Percentiles rank a stretch among this genome's conserved stretches.
Conservation (phyloP, 2,888 invertebrate species). For the Acanthosepion esculentum region DNA sequence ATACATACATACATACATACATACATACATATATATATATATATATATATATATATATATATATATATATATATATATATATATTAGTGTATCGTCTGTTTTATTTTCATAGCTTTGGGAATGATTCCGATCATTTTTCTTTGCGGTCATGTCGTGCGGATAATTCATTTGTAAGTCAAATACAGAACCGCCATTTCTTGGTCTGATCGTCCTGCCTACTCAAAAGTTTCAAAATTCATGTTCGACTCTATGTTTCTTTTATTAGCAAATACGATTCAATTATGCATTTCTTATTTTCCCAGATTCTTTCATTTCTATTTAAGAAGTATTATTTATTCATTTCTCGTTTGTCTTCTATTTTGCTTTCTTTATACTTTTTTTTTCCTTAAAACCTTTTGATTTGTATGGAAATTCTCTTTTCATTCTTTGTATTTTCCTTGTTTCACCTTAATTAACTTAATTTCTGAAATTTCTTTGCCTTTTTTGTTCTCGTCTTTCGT, state of each 20-base stretch:
- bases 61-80: no score
- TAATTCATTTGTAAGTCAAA: neutral
- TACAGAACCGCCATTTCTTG: neutral
- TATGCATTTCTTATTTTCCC: neutral
- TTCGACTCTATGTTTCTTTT: neutral
- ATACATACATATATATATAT: no score
- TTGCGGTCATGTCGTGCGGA: neutral
- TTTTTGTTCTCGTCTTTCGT: no score
- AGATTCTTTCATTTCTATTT: neutral
- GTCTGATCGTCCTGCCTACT: neutral
- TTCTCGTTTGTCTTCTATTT: neutral
- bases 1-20: no score
- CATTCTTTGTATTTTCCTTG: no score
- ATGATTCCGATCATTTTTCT: no score
- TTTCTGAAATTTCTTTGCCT: no score
- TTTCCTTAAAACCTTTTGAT: neutral
- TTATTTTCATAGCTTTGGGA: no score
- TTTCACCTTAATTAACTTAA: no score
- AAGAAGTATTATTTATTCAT: neutral
- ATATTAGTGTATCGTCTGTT: no score
- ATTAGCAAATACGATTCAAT: neutral
- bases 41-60: no score
- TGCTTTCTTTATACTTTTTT: neutral
- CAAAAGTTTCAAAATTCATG: neutral
- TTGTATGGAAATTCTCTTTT: no score